These are phyloP conservation scores for Anadara kagoshimensis DNA, from an alignment of 1,140 invertebrate species.

Conservation along the genomic window DNA sequence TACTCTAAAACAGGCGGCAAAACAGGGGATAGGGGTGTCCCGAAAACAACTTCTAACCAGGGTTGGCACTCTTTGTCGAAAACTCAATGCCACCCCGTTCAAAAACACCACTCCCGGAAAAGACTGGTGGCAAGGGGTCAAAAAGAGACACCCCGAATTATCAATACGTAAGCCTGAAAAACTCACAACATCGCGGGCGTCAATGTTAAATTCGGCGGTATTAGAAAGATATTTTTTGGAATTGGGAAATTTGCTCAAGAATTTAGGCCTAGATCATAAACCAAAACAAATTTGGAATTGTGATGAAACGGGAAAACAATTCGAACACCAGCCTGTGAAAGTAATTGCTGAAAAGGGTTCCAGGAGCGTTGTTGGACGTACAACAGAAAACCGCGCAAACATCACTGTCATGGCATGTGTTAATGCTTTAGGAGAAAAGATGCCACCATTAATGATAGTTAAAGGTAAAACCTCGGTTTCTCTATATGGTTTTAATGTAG, in stretches of 20 bases:
- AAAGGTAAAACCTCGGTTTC: constrained; percentile 43
- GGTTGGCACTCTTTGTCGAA: neutral
- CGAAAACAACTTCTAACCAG: constrained; percentile 5
- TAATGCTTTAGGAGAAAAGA: constrained; percentile 31
- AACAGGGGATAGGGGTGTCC: constrained; percentile 10
- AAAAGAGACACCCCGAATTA: constrained; percentile 13
- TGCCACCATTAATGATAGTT: constrained; percentile 41
- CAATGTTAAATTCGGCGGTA: neutral
- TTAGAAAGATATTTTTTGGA: neutral
- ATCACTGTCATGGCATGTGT: constrained; percentile 46
- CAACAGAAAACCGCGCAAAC: constrained; percentile 18
- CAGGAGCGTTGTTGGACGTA: constrained; percentile 20
- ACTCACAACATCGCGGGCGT: constrained; percentile 7
- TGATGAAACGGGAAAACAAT: neutral
- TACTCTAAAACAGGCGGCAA: constrained; percentile 6
- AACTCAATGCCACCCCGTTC: constrained; percentile 5
- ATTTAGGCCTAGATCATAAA: neutral
- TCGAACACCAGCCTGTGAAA: constrained; percentile 19
- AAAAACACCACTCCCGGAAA: constrained; percentile 7
- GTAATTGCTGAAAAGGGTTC: constrained; percentile 31
- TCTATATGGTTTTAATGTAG: constrained; percentile 33
- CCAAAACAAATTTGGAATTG: neutral
- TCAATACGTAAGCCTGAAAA: constrained; percentile 12
- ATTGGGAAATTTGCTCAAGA: neutral
- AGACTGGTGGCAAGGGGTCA: constrained; percentile 7